Conservation (phyloP, 2,113 vertebrate species). For the Lonchura striata region DNA sequence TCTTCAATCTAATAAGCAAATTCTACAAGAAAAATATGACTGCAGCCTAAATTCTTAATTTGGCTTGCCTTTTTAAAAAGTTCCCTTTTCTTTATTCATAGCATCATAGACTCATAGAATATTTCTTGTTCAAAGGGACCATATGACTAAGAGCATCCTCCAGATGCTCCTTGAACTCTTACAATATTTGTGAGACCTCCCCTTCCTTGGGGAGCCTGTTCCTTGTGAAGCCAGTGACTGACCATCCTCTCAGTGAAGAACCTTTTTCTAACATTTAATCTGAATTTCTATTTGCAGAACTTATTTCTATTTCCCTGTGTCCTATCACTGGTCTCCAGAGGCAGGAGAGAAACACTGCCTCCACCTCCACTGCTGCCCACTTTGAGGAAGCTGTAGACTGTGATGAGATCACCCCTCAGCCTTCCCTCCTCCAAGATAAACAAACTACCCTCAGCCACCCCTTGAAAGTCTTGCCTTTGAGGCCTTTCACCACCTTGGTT, state of each 20-base stretch:
- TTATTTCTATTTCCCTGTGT: background rate
- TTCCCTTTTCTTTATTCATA: background rate
- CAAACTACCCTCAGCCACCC: background rate
- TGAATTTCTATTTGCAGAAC: background rate
- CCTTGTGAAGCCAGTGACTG: background rate
- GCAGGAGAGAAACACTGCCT: background rate
- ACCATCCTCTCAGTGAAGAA: background rate
- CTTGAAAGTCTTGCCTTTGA: background rate
- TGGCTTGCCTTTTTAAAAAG: background rate
- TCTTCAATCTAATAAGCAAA: background rate
- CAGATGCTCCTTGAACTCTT: background rate
- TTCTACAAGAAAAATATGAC: background rate
- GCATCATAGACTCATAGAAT: background rate
- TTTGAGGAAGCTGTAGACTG: background rate
- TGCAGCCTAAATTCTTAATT: background rate
- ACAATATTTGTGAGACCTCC: background rate
- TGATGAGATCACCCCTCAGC: background rate
- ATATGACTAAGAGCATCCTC: background rate
- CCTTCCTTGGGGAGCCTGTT: background rate
- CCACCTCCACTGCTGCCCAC: rapidly evolving
- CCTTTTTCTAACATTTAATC: background rate
- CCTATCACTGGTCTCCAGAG: rapidly evolving
- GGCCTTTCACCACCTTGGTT: background rate
- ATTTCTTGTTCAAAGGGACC: background rate
- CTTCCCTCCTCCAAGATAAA: background rate